Evolutionary conservation across 2,797 vertebrate species (phyloP).

Genomic region (Malurus splendens): DNA sequence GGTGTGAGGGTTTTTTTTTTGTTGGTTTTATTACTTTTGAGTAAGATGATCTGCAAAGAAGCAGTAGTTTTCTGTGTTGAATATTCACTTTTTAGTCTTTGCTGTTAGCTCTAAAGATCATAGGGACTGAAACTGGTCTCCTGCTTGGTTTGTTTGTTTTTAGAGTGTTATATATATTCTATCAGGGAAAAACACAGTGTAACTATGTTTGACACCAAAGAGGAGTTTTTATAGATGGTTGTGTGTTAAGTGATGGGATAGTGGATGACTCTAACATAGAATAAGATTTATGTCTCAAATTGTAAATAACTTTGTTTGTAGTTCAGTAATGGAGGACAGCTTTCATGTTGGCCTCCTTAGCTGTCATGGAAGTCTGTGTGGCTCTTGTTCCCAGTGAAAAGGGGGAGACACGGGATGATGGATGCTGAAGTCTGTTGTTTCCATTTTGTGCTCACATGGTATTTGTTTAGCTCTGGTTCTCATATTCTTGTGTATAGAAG

Average conservation of each 20-base stretch:
- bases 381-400: background rate
- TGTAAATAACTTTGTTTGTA: background rate
- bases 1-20: background rate
- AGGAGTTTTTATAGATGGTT: background rate
- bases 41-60: background rate
- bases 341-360: background rate
- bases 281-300: background rate
- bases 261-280: background rate
- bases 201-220: background rate
- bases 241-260: background rate
- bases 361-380: accelerated
- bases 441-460: background rate
- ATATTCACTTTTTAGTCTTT: background rate
- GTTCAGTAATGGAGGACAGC: background rate
- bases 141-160: background rate
- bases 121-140: background rate
- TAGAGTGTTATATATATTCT: background rate
- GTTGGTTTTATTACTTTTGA: background rate
- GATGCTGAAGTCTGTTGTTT: background rate
- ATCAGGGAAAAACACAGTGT: background rate
- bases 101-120: background rate
- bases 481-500: background rate
- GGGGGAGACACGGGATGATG: background rate
- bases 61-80: background rate
- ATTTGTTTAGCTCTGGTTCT: background rate